These are phyloP conservation scores for Exocentrus adspersus DNA, from an alignment of 2,888 invertebrate species.

Conservation along the genomic window DNA sequence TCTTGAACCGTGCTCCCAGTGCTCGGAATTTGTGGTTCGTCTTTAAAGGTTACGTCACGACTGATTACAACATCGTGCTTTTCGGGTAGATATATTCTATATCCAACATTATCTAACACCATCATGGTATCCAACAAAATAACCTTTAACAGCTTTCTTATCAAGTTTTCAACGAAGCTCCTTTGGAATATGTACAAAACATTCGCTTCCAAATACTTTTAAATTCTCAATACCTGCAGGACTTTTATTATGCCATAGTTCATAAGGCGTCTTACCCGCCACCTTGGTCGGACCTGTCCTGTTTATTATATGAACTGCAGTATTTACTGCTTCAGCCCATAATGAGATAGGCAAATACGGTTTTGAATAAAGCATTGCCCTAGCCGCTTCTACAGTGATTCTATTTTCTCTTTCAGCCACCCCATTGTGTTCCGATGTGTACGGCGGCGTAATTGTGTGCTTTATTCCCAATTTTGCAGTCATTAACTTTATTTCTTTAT, in stretches of 20 bases:
- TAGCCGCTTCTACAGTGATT: conserved; percentile 32
- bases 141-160: conserved; percentile 35
- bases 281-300: no score
- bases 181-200: conserved; percentile 42
- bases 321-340: no score
- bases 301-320: no score
- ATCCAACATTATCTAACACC: conserved; percentile 38
- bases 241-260: conserved; percentile 5
- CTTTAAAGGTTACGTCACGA: conserved; percentile 40
- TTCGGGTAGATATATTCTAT: conserved; percentile 38
- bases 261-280: no score
- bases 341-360: conserved; percentile 27
- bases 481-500: conserved; percentile 30
- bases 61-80: conserved; percentile 34
- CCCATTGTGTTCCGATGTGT: conserved; percentile 31
- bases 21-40: conserved; percentile 10
- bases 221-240: conserved; percentile 24
- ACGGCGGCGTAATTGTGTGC: conserved; percentile 27
- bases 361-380: conserved; percentile 34
- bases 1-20: not conserved
- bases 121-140: conserved; percentile 39
- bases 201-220: conserved; percentile 41
- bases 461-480: conserved; percentile 35
- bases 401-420: conserved; percentile 30
- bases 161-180: conserved; percentile 40